A percentile compares a stretch with the other conserved stretches of the same genome.
These are phyloP conservation scores for Drosophila mettleri DNA, from an alignment of 2,888 invertebrate genomes.

Conservation along the genomic window DNA sequence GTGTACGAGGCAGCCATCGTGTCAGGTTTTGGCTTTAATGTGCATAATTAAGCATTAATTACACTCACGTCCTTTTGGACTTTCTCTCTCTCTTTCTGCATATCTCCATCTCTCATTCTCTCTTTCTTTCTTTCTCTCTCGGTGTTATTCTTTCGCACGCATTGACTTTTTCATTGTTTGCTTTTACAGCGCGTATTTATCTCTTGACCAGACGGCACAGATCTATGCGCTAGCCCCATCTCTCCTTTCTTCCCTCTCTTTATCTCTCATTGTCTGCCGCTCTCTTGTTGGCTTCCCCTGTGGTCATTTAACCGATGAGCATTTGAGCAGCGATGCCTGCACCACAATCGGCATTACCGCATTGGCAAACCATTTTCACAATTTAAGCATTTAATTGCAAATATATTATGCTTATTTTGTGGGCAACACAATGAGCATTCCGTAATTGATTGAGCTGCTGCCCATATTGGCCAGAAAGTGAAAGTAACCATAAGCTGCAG, in stretches of 20 bases:
- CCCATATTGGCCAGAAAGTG: constrained; percentile 40
- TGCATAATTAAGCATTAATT: constrained; percentile 80
- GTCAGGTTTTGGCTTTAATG: constrained; percentile 79
- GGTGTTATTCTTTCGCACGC: neutral
- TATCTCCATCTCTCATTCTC: neutral
- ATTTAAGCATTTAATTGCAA: constrained; percentile 77
- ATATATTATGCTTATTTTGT: constrained; percentile 77
- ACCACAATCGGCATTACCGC: constrained; percentile 27
- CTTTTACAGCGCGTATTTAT: constrained; percentile 67
- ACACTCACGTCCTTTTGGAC: constrained; percentile 56
- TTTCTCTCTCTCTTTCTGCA: neutral
- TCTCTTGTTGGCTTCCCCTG: constrained; percentile 11
- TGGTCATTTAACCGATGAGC: constrained; percentile 59
- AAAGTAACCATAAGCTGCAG: constrained; percentile 34
- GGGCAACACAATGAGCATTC: constrained; percentile 52
- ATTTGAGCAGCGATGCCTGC: constrained; percentile 40
- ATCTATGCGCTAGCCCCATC: constrained; percentile 23
- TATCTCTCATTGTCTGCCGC: neutral
- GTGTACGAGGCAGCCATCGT: constrained; percentile 44
- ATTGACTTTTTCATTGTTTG: constrained; percentile 53
- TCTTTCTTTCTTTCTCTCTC: neutral
- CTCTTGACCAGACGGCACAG: constrained; percentile 46
- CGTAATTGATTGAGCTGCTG: constrained; percentile 70
- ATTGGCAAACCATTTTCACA: constrained; percentile 71
- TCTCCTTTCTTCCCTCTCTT: neutral